Percentiles rank a stretch among this genome's conserved stretches.
Evolutionary conservation across 2,113 vertebrate species (phyloP).

Genomic region (Diadophis punctatus): DNA sequence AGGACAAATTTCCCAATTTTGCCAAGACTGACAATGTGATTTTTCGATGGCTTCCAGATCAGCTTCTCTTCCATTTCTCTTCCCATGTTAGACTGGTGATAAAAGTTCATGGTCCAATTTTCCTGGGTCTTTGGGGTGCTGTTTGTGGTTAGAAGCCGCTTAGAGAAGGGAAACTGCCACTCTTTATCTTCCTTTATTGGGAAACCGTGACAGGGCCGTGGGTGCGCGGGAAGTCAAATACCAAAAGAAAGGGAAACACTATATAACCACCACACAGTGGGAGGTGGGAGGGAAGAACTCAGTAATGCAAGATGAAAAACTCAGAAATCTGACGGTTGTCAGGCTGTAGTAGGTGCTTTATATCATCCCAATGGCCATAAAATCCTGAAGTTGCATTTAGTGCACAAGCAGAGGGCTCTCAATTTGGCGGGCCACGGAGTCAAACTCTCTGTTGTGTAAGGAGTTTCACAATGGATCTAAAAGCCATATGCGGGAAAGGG

Average conservation of each 20-base stretch:
- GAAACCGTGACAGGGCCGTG: background rate
- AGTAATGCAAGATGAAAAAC: background rate
- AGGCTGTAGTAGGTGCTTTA: background rate
- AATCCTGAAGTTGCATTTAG: background rate
- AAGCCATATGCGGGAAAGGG: background rate
- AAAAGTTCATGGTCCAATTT: conserved; percentile 18
- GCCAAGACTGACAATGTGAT: background rate
- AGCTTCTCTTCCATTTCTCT: background rate
- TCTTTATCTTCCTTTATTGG: conserved; percentile 17
- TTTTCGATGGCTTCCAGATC: background rate
- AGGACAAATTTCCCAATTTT: background rate
- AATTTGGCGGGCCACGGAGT: background rate
- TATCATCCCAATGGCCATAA: background rate
- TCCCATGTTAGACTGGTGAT: background rate
- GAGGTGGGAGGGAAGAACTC: background rate
- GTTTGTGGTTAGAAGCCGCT: background rate
- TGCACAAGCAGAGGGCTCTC: background rate
- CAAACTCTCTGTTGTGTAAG: background rate
- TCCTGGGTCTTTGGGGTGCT: background rate
- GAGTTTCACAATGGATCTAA: background rate
- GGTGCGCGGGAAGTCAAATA: background rate
- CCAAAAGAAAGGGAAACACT: background rate
- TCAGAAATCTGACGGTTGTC: background rate
- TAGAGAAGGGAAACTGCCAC: background rate
- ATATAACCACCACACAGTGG: background rate